Evolutionary conservation across 1,140 invertebrate genomes (phyloP).

Genomic region (Laupala kohalensis): DNA sequence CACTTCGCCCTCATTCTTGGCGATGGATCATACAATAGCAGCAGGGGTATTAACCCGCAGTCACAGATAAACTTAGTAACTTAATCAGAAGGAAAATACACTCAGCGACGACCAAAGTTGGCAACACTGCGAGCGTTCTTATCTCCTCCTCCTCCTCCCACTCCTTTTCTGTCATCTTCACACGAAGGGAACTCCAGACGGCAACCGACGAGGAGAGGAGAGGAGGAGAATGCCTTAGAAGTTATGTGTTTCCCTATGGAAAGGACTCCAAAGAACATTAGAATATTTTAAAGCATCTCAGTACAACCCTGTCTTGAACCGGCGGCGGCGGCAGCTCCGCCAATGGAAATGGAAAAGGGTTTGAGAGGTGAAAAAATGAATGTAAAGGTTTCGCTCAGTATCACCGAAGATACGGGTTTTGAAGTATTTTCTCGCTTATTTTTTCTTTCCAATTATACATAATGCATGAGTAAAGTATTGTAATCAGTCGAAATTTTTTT

Average conservation of each 20-base stretch:
- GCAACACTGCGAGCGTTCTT: neutral
- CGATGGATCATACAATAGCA: no score
- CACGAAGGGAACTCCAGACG: neutral
- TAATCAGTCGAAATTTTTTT: no score
- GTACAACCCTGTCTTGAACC: neutral
- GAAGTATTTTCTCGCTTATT: no score
- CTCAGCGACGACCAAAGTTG: neutral
- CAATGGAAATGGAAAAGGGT: neutral
- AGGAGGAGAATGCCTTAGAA: neutral
- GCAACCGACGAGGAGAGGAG: neutral
- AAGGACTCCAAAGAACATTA: neutral
- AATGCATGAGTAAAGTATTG: no score
- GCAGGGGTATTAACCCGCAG: neutral
- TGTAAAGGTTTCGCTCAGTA: no score
- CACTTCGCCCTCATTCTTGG: no score
- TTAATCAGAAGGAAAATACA: neutral
- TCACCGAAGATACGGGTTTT: no score
- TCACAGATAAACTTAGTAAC: neutral
- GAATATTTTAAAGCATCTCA: neutral
- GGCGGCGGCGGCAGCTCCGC: no score
- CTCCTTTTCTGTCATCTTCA: no score
- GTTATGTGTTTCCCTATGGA: neutral
- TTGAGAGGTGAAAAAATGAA: neutral
- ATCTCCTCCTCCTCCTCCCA: neutral
- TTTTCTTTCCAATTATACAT: no score